Evolutionary conservation across 2,888 invertebrate species (phyloP).

Genomic region (Drosophila antonietae): DNA sequence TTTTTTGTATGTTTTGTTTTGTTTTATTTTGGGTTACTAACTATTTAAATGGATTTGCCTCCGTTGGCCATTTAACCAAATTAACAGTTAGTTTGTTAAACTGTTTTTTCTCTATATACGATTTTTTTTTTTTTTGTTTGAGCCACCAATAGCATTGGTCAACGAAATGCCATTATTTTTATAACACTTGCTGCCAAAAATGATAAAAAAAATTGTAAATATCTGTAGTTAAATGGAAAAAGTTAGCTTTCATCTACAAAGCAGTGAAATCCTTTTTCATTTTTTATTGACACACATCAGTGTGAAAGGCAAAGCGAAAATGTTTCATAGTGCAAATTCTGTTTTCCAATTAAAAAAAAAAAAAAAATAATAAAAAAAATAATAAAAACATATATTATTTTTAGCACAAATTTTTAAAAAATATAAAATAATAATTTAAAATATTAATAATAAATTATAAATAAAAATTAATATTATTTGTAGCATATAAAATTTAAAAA

Average conservation of each 20-base stretch:
- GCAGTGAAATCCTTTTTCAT: constrained; percentile 27
- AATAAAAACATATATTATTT: no score
- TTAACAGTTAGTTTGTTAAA: constrained; percentile 46
- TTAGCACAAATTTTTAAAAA: neutral
- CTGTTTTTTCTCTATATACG: constrained; percentile 2
- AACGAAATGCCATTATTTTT: constrained; percentile 39
- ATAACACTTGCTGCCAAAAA: constrained; percentile 16
- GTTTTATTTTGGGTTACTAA: constrained; percentile 11
- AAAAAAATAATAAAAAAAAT: no score
- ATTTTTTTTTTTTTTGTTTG: constrained; percentile 9
- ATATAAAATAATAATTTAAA: no score
- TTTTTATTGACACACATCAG: constrained; percentile 16
- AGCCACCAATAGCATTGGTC: constrained; percentile 18
- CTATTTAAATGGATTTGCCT: constrained; percentile 43
- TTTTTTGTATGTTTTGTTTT: neutral
- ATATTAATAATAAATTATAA: no score
- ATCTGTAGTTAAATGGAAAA: neutral
- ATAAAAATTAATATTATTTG: no score
- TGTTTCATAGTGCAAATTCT: constrained; percentile 12
- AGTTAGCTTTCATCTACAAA: constrained; percentile 28
- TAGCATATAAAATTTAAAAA: no score
- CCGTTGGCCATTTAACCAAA: constrained; percentile 58
- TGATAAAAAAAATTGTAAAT: neutral
- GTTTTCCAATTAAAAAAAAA: no score
- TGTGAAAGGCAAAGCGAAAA: neutral